Percentiles rank a stretch among this genome's conserved stretches.
These are phyloP conservation scores for Acomys russatus DNA, from an alignment of 2,797 vertebrate genomes.

Conservation along the genomic window DNA sequence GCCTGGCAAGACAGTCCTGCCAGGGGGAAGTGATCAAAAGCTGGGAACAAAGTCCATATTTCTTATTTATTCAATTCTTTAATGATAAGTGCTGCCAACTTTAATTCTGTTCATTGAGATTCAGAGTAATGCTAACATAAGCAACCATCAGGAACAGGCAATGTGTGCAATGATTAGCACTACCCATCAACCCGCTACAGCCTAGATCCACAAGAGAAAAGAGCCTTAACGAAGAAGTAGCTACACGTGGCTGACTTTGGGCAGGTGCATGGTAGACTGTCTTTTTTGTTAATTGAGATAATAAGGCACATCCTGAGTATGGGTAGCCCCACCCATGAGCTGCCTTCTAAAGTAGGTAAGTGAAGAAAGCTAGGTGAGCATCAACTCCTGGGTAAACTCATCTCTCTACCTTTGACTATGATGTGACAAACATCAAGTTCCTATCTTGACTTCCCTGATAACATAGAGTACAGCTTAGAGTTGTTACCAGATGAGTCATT, in stretches of 20 bases:
- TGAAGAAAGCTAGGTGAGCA: neutral
- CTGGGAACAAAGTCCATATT: too few species aligned
- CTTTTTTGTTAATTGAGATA: neutral
- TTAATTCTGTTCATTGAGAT: neutral
- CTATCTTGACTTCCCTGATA: neutral
- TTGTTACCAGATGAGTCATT: neutral
- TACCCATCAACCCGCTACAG: neutral
- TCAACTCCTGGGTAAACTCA: neutral
- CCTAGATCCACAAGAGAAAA: neutral
- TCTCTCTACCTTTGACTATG: neutral
- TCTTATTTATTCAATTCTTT: neutral
- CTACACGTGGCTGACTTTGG: neutral
- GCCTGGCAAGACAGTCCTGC: too few species aligned
- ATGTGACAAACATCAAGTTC: neutral
- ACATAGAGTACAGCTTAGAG: neutral
- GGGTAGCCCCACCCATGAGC: neutral
- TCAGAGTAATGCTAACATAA: neutral
- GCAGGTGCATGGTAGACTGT: neutral
- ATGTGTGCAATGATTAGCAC: neutral
- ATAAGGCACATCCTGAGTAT: neutral
- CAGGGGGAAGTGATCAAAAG: too few species aligned
- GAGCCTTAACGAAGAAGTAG: neutral
- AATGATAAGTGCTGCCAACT: neutral
- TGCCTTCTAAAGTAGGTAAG: neutral
- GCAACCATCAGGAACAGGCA: neutral